phyloP scores from a whole-genome alignment of 2,113 vertebrate genomes.

The Gasterosteus nipponicus region DNA sequence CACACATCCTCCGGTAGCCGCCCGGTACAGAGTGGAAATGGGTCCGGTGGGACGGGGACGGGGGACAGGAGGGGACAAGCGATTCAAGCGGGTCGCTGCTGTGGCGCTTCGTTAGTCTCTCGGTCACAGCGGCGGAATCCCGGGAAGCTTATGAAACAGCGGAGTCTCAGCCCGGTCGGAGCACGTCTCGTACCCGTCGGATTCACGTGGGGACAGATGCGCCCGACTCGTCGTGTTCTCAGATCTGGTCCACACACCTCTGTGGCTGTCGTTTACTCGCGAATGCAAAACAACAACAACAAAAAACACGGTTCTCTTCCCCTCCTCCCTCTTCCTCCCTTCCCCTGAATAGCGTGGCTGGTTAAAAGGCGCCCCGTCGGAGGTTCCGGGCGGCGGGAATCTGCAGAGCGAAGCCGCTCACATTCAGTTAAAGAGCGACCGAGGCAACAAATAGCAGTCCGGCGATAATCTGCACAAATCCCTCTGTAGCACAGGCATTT shows the following conservation, averaged over 20 bases:
- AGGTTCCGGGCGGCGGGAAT: constrained; percentile 24
- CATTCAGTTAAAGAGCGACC: constrained; percentile 48
- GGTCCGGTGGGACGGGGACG: background rate
- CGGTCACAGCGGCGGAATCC: constrained; percentile 49
- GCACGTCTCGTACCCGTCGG: constrained; percentile 39
- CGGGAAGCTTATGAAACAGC: constrained; percentile 22
- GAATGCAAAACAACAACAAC: constrained; percentile 3
- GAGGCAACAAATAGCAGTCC: constrained; percentile 76
- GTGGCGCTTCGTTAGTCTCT: constrained; percentile 16
- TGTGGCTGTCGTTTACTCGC: constrained; percentile 54
- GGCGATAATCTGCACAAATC: constrained; percentile 81
- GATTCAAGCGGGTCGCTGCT: background rate
- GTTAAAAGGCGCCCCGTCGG: constrained; percentile 21
- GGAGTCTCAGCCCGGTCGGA: constrained; percentile 16
- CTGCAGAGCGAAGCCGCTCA: constrained; percentile 49
- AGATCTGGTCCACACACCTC: constrained; percentile 51
- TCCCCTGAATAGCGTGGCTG: constrained; percentile 30
- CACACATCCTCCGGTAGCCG: constrained; percentile 82
- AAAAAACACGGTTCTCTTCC: background rate
- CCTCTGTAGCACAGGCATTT: constrained; percentile 60
- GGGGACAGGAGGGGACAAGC: background rate
- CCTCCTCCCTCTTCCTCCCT: background rate
- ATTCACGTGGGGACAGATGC: constrained; percentile 38
- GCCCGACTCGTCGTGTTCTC: constrained; percentile 35
- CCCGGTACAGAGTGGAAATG: constrained; percentile 62